These are phyloP conservation scores for Drosophila meridionalis DNA, from an alignment of 2,888 invertebrate genomes.

Conservation along the genomic window DNA sequence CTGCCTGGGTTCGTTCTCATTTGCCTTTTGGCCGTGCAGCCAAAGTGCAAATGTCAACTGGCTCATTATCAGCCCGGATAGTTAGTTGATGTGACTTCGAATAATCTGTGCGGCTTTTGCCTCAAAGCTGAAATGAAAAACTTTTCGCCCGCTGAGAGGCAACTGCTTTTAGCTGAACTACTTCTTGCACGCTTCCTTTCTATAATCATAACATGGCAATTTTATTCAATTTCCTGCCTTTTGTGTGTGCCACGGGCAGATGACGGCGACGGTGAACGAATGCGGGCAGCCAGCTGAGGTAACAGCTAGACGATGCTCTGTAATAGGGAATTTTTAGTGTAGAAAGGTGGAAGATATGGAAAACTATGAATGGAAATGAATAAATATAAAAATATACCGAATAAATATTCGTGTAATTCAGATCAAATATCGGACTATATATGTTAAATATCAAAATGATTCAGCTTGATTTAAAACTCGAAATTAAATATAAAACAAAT, in stretches of 20 bases:
- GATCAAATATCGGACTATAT: no score
- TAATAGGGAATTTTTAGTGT: not conserved
- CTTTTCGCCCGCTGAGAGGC: conserved; percentile 29
- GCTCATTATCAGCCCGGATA: conserved; percentile 57
- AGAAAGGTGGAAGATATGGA: no score
- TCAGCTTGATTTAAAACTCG: no score
- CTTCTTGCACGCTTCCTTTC: conserved; percentile 60
- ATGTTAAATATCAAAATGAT: no score
- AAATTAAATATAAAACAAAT: no score
- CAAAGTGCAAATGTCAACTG: conserved; percentile 58
- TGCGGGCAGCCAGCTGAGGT: not conserved
- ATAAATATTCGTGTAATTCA: no score
- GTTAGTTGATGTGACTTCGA: conserved; percentile 32
- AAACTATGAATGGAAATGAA: no score
- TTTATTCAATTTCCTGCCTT: conserved; percentile 74
- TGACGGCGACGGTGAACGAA: conserved; percentile 13
- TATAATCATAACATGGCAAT: conserved; percentile 75
- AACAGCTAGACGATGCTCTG: conserved; percentile 18
- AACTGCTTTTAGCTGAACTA: conserved; percentile 27
- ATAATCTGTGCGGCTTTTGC: conserved; percentile 7
- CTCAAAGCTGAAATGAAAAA: conserved; percentile 43
- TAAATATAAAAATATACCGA: no score
- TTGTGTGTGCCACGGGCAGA: conserved; percentile 58
- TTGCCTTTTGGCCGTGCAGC: conserved; percentile 25
- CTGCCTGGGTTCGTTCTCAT: conserved; percentile 3